phyloP scores from a whole-genome alignment of 2,113 vertebrate species.

The Balaeniceps rex region DNA sequence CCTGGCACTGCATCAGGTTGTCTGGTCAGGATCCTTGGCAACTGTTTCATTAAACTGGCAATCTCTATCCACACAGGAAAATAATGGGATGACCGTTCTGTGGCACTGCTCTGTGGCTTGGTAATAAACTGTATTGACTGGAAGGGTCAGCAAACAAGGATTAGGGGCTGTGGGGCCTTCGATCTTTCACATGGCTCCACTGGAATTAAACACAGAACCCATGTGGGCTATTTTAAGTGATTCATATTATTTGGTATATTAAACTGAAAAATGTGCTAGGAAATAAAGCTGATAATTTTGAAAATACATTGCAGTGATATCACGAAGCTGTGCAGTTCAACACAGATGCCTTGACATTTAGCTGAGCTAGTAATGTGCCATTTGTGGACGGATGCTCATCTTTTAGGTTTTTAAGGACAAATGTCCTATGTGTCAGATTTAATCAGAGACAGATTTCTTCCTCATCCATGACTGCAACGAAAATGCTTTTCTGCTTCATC shows the following conservation, averaged over 20 bases:
- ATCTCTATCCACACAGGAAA: background rate
- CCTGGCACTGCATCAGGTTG: background rate
- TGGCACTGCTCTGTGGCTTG: background rate
- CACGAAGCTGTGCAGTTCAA: background rate
- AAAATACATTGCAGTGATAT: background rate
- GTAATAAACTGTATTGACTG: background rate
- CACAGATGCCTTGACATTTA: constrained; percentile 49
- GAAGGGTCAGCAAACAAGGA: background rate
- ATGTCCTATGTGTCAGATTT: background rate
- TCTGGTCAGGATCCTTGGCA: background rate
- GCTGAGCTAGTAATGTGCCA: constrained; percentile 18
- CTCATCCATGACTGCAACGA: background rate
- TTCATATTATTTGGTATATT: constrained; percentile 7
- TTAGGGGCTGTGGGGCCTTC: background rate
- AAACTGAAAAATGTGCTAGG: constrained; percentile 17
- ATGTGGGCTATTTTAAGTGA: background rate
- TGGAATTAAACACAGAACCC: background rate
- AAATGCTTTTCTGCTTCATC: background rate
- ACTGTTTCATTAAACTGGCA: background rate
- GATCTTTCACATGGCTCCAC: background rate
- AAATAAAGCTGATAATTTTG: constrained; percentile 30
- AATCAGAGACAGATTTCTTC: constrained; percentile 3
- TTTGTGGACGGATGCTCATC: constrained; percentile 1
- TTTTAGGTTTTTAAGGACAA: background rate
- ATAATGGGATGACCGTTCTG: background rate